These are phyloP conservation scores for Philopedon plagiatum DNA, from an alignment of 2,888 invertebrate species.

Conservation along the genomic window DNA sequence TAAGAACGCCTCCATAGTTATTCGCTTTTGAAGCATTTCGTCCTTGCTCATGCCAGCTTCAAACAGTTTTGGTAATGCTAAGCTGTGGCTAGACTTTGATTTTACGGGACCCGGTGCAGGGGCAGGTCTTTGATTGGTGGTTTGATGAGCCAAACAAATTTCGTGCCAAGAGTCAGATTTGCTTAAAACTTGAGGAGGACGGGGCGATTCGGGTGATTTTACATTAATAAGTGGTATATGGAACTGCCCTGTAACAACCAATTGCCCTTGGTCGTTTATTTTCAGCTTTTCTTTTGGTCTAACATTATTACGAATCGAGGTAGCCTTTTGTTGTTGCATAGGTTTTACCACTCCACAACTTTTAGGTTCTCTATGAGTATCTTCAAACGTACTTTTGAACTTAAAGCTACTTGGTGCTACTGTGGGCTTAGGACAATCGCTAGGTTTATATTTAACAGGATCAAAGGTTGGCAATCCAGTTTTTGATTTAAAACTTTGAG, in stretches of 20 bases:
- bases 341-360: slow-evolving; percentile 58
- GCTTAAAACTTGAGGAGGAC: slow-evolving; percentile 67
- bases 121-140: slow-evolving; percentile 54
- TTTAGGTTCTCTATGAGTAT: slow-evolving; percentile 49
- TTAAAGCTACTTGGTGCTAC: slow-evolving; percentile 51
- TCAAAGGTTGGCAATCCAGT: slow-evolving; percentile 39
- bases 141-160: slow-evolving; percentile 67
- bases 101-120: slow-evolving; percentile 66
- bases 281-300: slow-evolving; percentile 60
- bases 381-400: slow-evolving; percentile 46
- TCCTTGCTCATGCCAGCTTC: slow-evolving; percentile 82
- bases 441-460: slow-evolving; percentile 51
- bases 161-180: slow-evolving; percentile 89
- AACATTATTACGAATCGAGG: slow-evolving; percentile 53
- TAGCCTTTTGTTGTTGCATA: slow-evolving; percentile 54
- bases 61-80: slow-evolving; percentile 83
- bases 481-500: slow-evolving; percentile 52
- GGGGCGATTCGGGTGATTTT: slow-evolving; percentile 54
- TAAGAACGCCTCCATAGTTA: slow-evolving; percentile 83
- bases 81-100: slow-evolving; percentile 82
- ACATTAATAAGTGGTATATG: slow-evolving; percentile 65
- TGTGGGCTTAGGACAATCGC: slow-evolving; percentile 51
- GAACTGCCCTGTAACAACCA: slow-evolving; percentile 68
- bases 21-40: slow-evolving; percentile 78
- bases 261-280: slow-evolving; percentile 66